Base-by-base conservation (phyloP, 2,888 invertebrate species). In the Ectropis crepuscularia region DNA sequence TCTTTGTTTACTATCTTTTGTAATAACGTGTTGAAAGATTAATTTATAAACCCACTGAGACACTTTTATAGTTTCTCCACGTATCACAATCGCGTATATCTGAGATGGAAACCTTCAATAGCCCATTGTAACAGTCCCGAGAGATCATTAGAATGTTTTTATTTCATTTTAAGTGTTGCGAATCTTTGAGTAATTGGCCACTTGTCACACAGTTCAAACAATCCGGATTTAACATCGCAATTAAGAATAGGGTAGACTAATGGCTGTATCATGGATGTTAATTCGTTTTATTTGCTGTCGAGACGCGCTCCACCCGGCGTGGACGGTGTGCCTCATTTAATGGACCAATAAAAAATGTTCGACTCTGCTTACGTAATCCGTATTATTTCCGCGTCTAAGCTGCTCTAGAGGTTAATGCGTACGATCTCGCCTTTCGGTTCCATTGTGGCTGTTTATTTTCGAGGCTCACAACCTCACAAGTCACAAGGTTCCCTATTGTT, bases 261-360 rank as follows among this genome's bases (percentile, higher is more conserved):
- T 83, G 79, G 79, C 79, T 80, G 80, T 83, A 85, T 86, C 80
- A 80, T 83, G 79, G 79, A 80, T 80, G 80, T 80, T 80, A 78
- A 85, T 82, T 81, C 78, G 80, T 85, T 86, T 28, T 87, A 86
- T 88, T 88, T 86, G 86, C 83, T 75, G 74, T 70, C 77, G 80
- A 84, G 80, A 83, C 82, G 82, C 84, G 87, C 83, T 88, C 88
- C 89, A 90, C 90, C 90, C 90, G 84, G 75, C 79, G 81, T 77
- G 79, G 83, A 80, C 86, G 80, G 85, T 83, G 90, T 89, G 91
- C 92, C 90, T 91, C 90, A 88, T 91, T 90, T 90, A 89, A 90
- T 90, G 83, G 88, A 86, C 89, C 87, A 89, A 90, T 92, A 92
- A 92, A 92, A 92, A 92, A 90, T 87, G 88, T 89, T 91, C 90